Conservation (phyloP, 2,113 vertebrate species). For the Oryzias woworae region DNA sequence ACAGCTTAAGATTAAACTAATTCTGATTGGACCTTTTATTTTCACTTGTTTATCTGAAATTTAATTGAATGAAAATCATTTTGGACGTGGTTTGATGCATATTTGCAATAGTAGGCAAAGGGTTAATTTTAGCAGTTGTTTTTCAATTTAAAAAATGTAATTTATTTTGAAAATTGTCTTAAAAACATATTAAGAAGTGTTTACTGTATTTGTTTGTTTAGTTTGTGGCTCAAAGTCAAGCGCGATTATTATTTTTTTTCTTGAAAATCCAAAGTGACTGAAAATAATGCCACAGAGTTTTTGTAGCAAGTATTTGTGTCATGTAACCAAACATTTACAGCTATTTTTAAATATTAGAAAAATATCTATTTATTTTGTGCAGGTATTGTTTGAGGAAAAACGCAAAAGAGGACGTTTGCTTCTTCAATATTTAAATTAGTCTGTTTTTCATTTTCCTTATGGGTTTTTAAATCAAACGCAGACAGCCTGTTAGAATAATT, state of each 20-base stretch:
- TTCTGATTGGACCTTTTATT: slow-evolving; percentile 18
- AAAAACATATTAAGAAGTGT: not conserved
- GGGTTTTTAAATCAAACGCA: slow-evolving; percentile 42
- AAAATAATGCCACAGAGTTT: slow-evolving; percentile 1
- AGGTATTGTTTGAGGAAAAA: slow-evolving; percentile 35
- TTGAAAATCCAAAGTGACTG: slow-evolving; percentile 23
- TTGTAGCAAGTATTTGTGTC: too few species aligned
- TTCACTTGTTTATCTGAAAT: not conserved
- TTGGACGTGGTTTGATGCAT: too few species aligned
- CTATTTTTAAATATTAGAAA: slow-evolving; percentile 27
- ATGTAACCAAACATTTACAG: slow-evolving; percentile 19
- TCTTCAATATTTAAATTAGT: slow-evolving; percentile 66
- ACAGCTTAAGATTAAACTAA: slow-evolving; percentile 51
- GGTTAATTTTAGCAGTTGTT: too few species aligned
- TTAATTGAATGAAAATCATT: too few species aligned
- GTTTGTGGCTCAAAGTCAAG: slow-evolving; percentile 33
- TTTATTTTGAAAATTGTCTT: not conserved
- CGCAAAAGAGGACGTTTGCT: slow-evolving; percentile 57
- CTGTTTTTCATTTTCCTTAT: slow-evolving; percentile 62
- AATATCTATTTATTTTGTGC: slow-evolving; percentile 25
- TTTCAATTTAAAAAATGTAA: not conserved
- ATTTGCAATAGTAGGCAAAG: too few species aligned
- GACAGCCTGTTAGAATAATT: slow-evolving; percentile 26
- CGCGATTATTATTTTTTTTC: slow-evolving; percentile 28
- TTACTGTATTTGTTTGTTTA: not conserved